Conservation (phyloP, 2,113 vertebrate species). For the Polypterus senegalus region DNA sequence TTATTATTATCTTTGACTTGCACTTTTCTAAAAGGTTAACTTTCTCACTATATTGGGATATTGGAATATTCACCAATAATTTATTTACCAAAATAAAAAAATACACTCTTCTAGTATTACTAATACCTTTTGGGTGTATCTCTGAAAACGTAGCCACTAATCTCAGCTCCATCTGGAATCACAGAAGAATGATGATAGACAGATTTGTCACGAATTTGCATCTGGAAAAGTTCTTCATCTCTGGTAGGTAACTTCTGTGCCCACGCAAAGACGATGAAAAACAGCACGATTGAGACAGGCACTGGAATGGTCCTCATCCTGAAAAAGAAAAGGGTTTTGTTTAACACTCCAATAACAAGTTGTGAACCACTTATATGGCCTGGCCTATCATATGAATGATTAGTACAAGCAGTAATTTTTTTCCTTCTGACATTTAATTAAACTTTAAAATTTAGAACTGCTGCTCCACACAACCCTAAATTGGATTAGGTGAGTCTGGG, state of each 20-base stretch:
- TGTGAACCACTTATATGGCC: not conserved
- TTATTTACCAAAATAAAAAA: too few species aligned
- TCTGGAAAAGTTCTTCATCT: constrained; percentile 92
- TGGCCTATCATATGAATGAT: not conserved
- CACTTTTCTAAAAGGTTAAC: too few species aligned
- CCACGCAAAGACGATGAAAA: constrained; percentile 43
- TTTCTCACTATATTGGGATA: too few species aligned
- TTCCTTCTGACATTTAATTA: too few species aligned
- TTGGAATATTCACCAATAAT: too few species aligned
- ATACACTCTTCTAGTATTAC: too few species aligned
- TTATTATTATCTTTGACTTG: too few species aligned
- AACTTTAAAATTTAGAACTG: too few species aligned
- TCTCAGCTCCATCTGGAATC: constrained; percentile 88
- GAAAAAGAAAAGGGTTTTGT: constrained; percentile 22
- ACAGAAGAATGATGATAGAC: constrained; percentile 84
- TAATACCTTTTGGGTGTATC: constrained; percentile 86
- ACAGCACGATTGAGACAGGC: constrained; percentile 42
- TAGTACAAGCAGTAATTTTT: not conserved
- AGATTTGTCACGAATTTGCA: constrained; percentile 86
- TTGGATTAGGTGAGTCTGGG: too few species aligned
- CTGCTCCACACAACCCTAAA: too few species aligned
- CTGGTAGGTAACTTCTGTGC: constrained; percentile 88
- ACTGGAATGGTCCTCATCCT: constrained; percentile 67
- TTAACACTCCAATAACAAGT: not conserved
- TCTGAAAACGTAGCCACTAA: constrained; percentile 88